Percentiles rank a stretch among this genome's conserved stretches.
phyloP scores from a whole-genome alignment of 2,888 invertebrate species.

The Agrochola macilenta region DNA sequence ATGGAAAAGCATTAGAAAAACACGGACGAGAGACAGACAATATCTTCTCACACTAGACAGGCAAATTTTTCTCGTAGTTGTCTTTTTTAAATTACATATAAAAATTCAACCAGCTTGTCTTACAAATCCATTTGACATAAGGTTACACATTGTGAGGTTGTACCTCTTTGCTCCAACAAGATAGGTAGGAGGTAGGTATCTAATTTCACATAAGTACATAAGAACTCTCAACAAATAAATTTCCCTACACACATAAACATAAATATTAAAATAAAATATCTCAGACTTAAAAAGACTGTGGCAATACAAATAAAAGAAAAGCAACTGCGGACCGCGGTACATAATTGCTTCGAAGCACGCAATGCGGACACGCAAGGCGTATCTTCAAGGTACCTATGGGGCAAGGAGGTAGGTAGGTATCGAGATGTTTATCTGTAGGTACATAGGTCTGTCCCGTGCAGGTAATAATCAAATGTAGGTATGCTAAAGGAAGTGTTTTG shows the following conservation, averaged over 20 bases:
- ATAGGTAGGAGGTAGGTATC: slow-evolving; percentile 6
- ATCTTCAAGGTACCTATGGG: slow-evolving; percentile 51
- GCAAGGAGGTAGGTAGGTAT: slow-evolving; percentile 41
- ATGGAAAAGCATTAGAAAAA: too few species aligned
- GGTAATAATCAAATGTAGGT: neutral
- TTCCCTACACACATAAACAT: slow-evolving; percentile 63
- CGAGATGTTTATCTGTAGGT: slow-evolving; percentile 26
- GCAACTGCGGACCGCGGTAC: slow-evolving; percentile 26
- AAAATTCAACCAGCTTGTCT: neutral
- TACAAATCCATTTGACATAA: neutral
- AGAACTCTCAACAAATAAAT: slow-evolving; percentile 25
- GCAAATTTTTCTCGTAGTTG: neutral
- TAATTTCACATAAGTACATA: slow-evolving; percentile 25
- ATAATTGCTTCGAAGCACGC: slow-evolving; percentile 63
- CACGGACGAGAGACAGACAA: too few species aligned
- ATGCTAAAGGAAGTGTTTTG: slow-evolving; percentile 1
- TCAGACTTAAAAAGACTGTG: slow-evolving; percentile 45
- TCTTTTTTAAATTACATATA: neutral
- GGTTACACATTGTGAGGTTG: neutral
- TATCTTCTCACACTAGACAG: neutral
- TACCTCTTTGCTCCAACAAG: neutral
- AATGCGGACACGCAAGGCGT: slow-evolving; percentile 59
- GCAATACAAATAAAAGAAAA: slow-evolving; percentile 68
- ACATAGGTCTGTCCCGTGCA: slow-evolving; percentile 2
- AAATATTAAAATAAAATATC: slow-evolving; percentile 69